A percentile compares a stretch with the other conserved stretches of the same genome.
Evolutionary conservation across 1,140 invertebrate genomes (phyloP).

Genomic region (Hypsibius dujardini): DNA sequence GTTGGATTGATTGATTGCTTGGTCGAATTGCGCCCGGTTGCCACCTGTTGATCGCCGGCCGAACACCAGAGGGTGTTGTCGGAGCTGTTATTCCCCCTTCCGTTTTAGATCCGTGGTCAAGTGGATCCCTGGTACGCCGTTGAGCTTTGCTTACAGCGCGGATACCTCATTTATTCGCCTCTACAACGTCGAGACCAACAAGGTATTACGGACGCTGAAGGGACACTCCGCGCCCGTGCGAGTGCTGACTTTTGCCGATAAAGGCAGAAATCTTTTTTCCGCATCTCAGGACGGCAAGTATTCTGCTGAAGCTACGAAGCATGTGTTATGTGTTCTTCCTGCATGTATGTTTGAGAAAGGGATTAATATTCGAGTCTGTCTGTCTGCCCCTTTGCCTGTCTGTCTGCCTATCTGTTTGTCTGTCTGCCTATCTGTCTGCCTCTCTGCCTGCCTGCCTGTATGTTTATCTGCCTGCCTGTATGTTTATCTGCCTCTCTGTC

Average conservation of each 20-base stretch:
- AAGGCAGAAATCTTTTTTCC: constrained; percentile 1
- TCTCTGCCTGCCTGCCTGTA: no score
- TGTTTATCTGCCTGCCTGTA: no score
- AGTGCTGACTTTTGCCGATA: background rate
- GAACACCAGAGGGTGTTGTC: constrained; percentile 3
- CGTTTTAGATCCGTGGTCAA: background rate
- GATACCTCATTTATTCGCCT: background rate
- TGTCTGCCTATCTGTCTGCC: no score
- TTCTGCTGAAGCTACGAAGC: background rate
- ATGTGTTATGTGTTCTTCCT: background rate
- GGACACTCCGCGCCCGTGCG: background rate
- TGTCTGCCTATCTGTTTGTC: no score
- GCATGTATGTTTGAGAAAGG: no score
- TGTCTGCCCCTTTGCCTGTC: no score
- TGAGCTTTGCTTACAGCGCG: background rate
- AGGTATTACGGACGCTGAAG: background rate
- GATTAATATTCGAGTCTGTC: no score
- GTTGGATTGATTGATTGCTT: background rate
- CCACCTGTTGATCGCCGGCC: background rate
- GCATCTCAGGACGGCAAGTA: background rate
- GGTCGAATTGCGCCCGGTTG: background rate
- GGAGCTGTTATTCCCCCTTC: background rate
- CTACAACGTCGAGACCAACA: background rate
- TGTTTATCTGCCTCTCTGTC: no score
- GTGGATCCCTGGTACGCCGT: background rate